These are phyloP conservation scores for Potamilus streckersoni DNA, from an alignment of 1,140 invertebrate genomes.

Conservation along the genomic window DNA sequence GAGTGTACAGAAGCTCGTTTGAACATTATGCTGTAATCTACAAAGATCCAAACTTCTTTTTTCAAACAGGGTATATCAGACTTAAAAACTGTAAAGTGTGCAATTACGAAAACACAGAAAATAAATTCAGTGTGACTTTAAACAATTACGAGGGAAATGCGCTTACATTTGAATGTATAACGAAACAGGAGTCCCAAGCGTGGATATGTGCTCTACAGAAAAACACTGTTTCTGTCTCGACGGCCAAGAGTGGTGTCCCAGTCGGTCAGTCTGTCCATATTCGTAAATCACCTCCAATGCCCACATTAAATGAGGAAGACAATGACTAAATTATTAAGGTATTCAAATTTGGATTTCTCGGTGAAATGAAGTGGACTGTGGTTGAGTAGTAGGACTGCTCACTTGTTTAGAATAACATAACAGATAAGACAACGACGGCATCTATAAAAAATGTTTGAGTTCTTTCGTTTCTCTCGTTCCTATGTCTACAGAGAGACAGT, in stretches of 20 bases:
- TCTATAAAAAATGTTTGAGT: too few species aligned
- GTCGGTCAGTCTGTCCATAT: slow-evolving; percentile 28
- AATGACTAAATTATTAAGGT: neutral
- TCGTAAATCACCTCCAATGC: slow-evolving; percentile 32
- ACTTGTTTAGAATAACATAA: too few species aligned
- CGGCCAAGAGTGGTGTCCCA: slow-evolving; percentile 20
- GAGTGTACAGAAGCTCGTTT: slow-evolving; percentile 35
- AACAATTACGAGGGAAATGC: slow-evolving; percentile 35
- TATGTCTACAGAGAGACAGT: too few species aligned
- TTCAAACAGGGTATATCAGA: slow-evolving; percentile 29
- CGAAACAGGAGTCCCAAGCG: slow-evolving; percentile 3
- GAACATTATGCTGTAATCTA: slow-evolving; percentile 35
- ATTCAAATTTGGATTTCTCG: too few species aligned
- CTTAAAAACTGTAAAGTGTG: slow-evolving; percentile 34
- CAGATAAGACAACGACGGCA: too few species aligned
- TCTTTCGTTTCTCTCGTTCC: too few species aligned
- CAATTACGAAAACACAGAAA: slow-evolving; percentile 6
- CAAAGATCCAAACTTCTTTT: slow-evolving; percentile 29
- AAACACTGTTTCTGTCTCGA: slow-evolving; percentile 20
- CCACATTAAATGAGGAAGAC: slow-evolving; percentile 27
- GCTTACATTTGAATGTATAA: slow-evolving; percentile 24
- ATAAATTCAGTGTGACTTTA: slow-evolving; percentile 25
- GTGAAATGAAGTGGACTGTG: too few species aligned
- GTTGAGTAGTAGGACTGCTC: too few species aligned
- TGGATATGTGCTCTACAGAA: slow-evolving; percentile 30